These are phyloP conservation scores for Lysandra coridon DNA, from an alignment of 2,888 invertebrate genomes.

Conservation along the genomic window DNA sequence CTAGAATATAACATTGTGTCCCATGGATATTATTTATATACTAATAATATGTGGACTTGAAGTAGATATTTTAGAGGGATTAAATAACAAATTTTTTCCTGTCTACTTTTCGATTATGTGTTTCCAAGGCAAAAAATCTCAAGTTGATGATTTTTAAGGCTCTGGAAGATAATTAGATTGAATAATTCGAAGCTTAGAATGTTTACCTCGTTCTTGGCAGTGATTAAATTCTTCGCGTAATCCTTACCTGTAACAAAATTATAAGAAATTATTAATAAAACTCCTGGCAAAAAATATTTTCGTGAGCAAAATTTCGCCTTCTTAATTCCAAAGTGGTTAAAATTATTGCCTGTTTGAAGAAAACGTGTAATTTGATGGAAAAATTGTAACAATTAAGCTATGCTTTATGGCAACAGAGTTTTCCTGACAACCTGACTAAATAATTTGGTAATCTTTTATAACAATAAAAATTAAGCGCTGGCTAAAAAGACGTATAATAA, in stretches of 20 bases:
- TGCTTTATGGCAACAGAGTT: no score
- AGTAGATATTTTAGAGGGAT: neutral
- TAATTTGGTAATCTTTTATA: no score
- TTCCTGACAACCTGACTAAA: no score
- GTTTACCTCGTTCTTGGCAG: constrained; percentile 32
- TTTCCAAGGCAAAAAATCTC: neutral
- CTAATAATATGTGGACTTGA: neutral
- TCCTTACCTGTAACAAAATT: constrained; percentile 36
- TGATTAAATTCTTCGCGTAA: constrained; percentile 27
- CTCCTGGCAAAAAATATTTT: neutral
- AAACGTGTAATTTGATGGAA: neutral
- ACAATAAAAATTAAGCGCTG: no score
- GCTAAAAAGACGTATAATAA: no score
- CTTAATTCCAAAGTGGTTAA: constrained; percentile 16
- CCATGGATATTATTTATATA: neutral
- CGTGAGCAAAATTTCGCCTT: neutral
- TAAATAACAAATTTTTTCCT: neutral
- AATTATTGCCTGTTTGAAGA: neutral
- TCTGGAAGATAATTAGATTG: neutral
- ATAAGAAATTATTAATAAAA: constrained; percentile 11
- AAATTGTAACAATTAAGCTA: neutral
- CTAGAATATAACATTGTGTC: neutral
- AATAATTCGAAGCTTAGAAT: constrained; percentile 17
- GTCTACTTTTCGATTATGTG: neutral
- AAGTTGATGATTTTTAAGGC: neutral